Conservation (phyloP, 2,113 vertebrate genomes). For the Ailuropoda melanoleuca region DNA sequence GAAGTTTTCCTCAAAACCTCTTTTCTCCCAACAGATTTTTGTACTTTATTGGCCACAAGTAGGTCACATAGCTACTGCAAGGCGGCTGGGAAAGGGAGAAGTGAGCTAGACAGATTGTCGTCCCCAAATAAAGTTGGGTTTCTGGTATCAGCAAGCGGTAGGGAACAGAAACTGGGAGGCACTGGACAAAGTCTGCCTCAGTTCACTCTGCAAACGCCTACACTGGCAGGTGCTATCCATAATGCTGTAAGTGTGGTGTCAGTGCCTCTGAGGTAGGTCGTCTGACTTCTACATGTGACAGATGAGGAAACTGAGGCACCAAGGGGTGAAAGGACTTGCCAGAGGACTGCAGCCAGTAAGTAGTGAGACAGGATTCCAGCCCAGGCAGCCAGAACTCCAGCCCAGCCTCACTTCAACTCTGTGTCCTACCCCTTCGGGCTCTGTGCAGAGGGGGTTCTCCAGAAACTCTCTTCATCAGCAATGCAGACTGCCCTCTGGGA, state of each 20-base stretch:
- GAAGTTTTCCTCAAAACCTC: neutral
- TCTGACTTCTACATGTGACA: neutral
- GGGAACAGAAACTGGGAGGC: neutral
- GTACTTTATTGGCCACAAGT: neutral
- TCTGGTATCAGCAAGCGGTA: neutral
- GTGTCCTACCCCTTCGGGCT: neutral
- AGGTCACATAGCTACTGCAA: neutral
- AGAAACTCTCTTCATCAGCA: neutral
- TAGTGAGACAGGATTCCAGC: neutral
- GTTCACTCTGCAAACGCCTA: neutral
- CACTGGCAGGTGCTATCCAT: neutral
- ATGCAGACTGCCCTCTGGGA: neutral
- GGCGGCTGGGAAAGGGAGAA: neutral
- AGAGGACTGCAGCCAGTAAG: neutral
- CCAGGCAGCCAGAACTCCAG: neutral
- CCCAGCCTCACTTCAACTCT: neutral
- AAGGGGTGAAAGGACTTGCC: neutral
- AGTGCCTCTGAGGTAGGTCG: neutral
- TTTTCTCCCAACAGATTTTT: neutral
- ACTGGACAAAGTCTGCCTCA: neutral
- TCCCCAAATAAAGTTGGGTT: neutral
- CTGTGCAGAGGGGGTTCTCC: neutral
- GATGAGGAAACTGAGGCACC: neutral
- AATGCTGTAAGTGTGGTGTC: accelerated
- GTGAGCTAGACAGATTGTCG: neutral